Evolutionary conservation across 2,888 invertebrate genomes (phyloP), one percentile per base, ranked within the genome.

Genomic region (Zaprionus lineosus): DNA sequence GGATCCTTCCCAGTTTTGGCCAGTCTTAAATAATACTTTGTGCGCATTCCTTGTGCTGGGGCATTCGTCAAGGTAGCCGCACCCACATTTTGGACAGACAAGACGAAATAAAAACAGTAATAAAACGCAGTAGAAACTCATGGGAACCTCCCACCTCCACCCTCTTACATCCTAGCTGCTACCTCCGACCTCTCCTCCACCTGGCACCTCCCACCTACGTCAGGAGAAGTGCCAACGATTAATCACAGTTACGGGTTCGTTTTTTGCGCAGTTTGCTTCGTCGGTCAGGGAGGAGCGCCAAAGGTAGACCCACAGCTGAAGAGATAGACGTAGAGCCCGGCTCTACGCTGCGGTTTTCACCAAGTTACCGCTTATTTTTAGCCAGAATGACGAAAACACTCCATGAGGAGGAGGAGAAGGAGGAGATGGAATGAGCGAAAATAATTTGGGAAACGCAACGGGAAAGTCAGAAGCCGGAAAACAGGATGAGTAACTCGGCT

Each of bases 191-290:
- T n/a, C n/a, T n/a, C 51, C n/a, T 19, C 16, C 9, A 9, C 11
- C 28, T 18, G n/a, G n/a, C n/a, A 8, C 9, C 2, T 4, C 39
- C 16, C 36, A 7, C 18, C 36, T 36, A 41, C 37, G 33, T 14
- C 33, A 36, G 29, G 57, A 44, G 18, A 36, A 12, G 15, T 26
- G 21, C 47, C 44, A 33, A 40, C 65, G 59, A 78, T 85, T 78
- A 85, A 85, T 85, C 85, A 74, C 64, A 61, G 77, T 61, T 63
- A 51, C 47, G 56, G 50, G 46, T 69, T 53, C 24, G 50, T 55
- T 53, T 60, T 61, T 66, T 57, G 33, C 59, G 46, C 47, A 58
- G 48, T 66, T 60, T 19, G 4, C 15, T 19, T 15, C 1, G 16
- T n/a, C n/a, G n/a, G n/a, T n/a, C n/a, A n/a, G n/a, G n/a, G n/a